These are phyloP conservation scores for Callyntrura sp. DNA, from an alignment of 2,888 invertebrate species.

Conservation along the genomic window DNA sequence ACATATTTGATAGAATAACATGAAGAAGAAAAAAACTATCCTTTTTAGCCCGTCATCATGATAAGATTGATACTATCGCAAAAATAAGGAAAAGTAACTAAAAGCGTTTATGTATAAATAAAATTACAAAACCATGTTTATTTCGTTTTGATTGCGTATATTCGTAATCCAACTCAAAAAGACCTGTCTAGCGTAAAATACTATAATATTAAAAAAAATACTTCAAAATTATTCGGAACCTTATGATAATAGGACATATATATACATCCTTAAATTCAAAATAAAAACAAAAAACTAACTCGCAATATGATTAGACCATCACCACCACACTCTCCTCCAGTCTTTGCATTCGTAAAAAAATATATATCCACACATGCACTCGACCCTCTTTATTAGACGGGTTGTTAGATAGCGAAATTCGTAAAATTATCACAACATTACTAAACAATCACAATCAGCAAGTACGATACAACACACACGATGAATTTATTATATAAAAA, in stretches of 20 bases:
- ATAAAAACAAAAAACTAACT: slow-evolving; percentile 2
- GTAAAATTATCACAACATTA: no score
- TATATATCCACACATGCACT: neutral
- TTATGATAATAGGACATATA: slow-evolving; percentile 15
- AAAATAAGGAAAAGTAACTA: slow-evolving; percentile 30
- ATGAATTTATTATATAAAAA: neutral
- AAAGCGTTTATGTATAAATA: slow-evolving; percentile 16
- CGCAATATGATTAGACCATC: neutral
- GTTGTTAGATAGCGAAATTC: no score
- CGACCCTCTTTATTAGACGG: neutral
- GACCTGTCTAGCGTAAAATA: slow-evolving; percentile 58
- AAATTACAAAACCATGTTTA: slow-evolving; percentile 14
- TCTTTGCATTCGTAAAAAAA: slow-evolving; percentile 16
- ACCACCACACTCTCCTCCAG: slow-evolving; percentile 19
- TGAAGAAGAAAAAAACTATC: slow-evolving; percentile 28
- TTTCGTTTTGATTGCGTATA: slow-evolving; percentile 44
- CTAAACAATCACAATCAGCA: no score
- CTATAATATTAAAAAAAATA: slow-evolving; percentile 1
- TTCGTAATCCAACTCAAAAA: slow-evolving; percentile 58
- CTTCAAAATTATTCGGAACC: slow-evolving; percentile 24
- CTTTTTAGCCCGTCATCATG: slow-evolving; percentile 50
- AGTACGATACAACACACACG: neutral
- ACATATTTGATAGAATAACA: slow-evolving; percentile 32
- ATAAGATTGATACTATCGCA: slow-evolving; percentile 42
- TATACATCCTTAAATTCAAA: neutral